Evolutionary conservation across 2,888 invertebrate genomes (phyloP).

Genomic region (Zhuqinia jingwanae): DNA sequence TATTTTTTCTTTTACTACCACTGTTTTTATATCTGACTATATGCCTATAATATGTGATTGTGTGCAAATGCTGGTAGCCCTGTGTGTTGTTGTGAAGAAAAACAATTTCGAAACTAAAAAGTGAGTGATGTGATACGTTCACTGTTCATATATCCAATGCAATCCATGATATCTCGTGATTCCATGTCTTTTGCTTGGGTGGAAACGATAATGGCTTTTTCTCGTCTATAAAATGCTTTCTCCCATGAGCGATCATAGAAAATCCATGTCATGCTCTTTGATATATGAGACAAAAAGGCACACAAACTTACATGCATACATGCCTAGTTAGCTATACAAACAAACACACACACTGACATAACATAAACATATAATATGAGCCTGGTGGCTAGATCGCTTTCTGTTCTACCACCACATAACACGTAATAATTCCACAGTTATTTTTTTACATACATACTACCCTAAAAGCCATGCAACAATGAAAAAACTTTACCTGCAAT

Average conservation of each 20-base stretch:
- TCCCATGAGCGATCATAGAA: slow-evolving; percentile 64
- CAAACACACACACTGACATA: background rate
- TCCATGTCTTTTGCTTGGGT: slow-evolving; percentile 67
- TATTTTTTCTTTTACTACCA: slow-evolving; percentile 1
- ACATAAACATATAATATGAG: background rate
- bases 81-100: slow-evolving; percentile 32
- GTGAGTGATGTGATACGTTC: slow-evolving; percentile 56
- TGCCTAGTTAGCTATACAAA: too few relatives aligned
- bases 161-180: slow-evolving; percentile 43
- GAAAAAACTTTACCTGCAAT: slow-evolving; percentile 4
- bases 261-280: slow-evolving; percentile 58
- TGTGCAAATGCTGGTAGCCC: slow-evolving; percentile 4
- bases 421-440: slow-evolving; percentile 13
- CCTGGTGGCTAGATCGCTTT: background rate
- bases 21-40: background rate
- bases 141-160: too few relatives aligned
- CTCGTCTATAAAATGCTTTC: slow-evolving; percentile 60
- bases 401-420: background rate
- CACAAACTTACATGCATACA: background rate
- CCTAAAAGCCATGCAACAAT: too few relatives aligned
- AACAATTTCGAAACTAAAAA: slow-evolving; percentile 60
- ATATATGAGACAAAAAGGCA: slow-evolving; percentile 48
- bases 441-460: slow-evolving; percentile 14
- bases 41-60: background rate
- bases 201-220: slow-evolving; percentile 67